Percentiles rank a stretch among this genome's conserved stretches.
Conservation (phyloP, 2,113 vertebrate genomes). For the Melanotaenia duboulayi region DNA sequence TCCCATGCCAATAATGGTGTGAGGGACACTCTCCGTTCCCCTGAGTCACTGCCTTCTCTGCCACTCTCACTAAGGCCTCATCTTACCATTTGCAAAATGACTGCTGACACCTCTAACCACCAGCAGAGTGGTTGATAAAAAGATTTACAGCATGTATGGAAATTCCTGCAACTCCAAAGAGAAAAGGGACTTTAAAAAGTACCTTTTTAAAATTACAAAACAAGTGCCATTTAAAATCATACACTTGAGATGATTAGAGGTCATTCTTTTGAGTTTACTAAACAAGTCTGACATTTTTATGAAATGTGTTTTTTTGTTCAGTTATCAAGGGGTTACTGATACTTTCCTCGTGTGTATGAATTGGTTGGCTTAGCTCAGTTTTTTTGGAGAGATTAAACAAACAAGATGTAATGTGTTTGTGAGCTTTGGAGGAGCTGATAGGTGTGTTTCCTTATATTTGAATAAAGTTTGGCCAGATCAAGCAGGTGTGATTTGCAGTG, state of each 20-base stretch:
- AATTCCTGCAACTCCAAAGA: not conserved
- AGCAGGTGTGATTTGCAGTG: not conserved
- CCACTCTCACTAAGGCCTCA: not conserved
- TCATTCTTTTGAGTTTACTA: not conserved
- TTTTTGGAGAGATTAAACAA: not conserved
- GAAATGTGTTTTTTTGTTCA: not conserved
- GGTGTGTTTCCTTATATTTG: not conserved
- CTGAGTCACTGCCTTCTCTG: constrained; percentile 17
- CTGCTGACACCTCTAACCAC: constrained; percentile 30
- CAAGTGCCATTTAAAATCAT: not conserved
- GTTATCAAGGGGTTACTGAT: not conserved
- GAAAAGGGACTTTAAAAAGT: not conserved
- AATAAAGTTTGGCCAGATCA: not conserved
- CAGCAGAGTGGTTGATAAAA: not conserved
- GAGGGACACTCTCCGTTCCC: constrained; percentile 38
- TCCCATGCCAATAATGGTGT: constrained; percentile 52
- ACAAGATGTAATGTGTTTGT: not conserved
- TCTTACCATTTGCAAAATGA: constrained; percentile 28
- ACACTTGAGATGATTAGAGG: not conserved
- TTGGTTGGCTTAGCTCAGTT: not conserved
- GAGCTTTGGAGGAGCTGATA: not conserved
- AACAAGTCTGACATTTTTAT: not conserved
- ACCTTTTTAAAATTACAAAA: not conserved
- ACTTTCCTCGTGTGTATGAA: not conserved
- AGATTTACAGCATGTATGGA: not conserved